Evolutionary conservation across 1,140 invertebrate genomes (phyloP).

Genomic region (Cherax quadricarinatus): DNA sequence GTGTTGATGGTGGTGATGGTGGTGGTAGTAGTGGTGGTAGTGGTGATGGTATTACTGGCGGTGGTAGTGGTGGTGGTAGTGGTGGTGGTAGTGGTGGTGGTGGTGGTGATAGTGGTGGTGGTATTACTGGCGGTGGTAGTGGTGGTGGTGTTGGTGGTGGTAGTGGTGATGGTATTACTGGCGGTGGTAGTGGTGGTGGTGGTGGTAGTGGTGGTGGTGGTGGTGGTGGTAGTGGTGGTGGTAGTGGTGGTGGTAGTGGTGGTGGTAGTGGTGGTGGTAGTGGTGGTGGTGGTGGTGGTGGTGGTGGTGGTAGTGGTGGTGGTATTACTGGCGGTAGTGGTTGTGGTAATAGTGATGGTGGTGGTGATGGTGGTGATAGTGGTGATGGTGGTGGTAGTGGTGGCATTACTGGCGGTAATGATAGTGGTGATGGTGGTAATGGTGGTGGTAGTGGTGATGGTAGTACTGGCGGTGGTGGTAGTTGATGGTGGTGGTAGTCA

Average conservation of each 20-base stretch:
- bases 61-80: neutral
- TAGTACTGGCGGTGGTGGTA: neutral
- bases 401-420: neutral
- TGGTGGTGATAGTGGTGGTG: neutral
- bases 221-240: neutral
- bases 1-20: neutral
- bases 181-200: neutral
- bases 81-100: neutral
- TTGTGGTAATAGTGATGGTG: neutral
- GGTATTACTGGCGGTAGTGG: neutral
- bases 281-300: neutral
- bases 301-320: neutral
- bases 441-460: neutral
- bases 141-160: neutral
- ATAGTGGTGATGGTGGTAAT: neutral
- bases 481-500: neutral
- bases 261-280: neutral
- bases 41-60: neutral
- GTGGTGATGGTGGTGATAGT: neutral
- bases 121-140: neutral
- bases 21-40: neutral
- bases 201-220: too few relatives aligned
- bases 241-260: neutral
- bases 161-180: neutral
- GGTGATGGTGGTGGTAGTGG: neutral